Evolutionary conservation across 2,797 vertebrate genomes (phyloP), one percentile per base, ranked within the genome.

Genomic region (Gymnocypris eckloni): DNA sequence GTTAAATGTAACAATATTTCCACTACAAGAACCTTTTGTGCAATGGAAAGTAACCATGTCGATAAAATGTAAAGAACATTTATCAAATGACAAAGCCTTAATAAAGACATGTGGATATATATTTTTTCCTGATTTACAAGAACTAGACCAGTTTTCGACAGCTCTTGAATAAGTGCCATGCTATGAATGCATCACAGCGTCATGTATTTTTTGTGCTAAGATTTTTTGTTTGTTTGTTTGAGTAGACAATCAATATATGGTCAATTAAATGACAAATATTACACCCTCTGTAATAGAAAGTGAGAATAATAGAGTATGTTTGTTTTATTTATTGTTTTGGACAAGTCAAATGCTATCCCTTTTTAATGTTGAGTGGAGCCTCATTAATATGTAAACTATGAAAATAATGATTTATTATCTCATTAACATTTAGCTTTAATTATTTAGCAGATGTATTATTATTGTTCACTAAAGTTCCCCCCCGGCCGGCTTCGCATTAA

Each of bases 241-340:
- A n/a, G 9, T 59, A 67, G 28, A 37, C 5, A 37, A 16, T 67
- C 15, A 18, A 67, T 28, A 67, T 18, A 3, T 33, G 28, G 15
- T 15, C 28, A 33, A 4, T 67, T 7, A 7, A 16, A 18, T 37
- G 13, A 16, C 6, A 67, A 37, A 67, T 37, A 16, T 67, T 67
- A 67, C 28, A 18, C 28, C 13, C 64, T 77, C 33, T 2, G 50
- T 54, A 54, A 76, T 33, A 20, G 48, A 50, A 43, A 71, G 3
- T 72, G 6, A n/a, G 67, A 70, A 45, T 45, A 72, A 72, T 45
- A 25, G 66, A 59, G 10, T 22, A 41, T 81, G 54, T 87, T 87
- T 78, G 52, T 22, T 45, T 67, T 66, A 37, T 72, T 72, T 56
- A 73, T 82, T 54, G 33, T 18, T 82, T 18, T 64, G 22, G 33